phyloP scores from a whole-genome alignment of 2,797 vertebrate species.

The Clarias platycephalus region DNA sequence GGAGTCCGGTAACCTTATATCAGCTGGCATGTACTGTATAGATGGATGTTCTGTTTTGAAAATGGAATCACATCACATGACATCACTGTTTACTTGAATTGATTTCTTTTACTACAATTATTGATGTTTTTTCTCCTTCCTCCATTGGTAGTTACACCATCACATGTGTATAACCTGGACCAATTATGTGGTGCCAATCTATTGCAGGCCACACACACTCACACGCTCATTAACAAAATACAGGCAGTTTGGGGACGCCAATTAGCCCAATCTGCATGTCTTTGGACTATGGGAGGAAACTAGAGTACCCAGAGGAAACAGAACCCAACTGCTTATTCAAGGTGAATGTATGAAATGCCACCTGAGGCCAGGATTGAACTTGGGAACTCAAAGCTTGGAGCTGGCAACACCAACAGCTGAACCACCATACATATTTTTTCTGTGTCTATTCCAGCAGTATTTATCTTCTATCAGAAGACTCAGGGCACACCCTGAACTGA shows the following conservation, averaged over 20 bases:
- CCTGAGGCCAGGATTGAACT: not conserved
- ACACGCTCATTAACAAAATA: no score
- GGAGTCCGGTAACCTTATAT: not conserved
- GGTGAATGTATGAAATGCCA: not conserved
- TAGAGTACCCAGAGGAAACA: no score
- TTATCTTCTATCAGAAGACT: constrained; percentile 17
- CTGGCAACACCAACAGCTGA: not conserved
- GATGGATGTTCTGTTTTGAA: not conserved
- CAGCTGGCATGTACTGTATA: not conserved
- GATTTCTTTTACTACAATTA: not conserved
- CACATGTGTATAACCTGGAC: not conserved
- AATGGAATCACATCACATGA: not conserved
- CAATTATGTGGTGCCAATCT: no score
- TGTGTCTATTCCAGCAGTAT: constrained; percentile 2
- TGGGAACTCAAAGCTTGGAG: no score
- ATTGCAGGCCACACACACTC: no score
- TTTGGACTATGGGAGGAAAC: no score
- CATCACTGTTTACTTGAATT: not conserved
- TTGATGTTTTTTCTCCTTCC: not conserved
- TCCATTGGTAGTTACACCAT: not conserved
- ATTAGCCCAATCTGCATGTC: no score
- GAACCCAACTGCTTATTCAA: not conserved
- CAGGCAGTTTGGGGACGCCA: no score
- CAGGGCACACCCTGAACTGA: not conserved
- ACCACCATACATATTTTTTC: not conserved